Conservation (phyloP, 2,888 invertebrate genomes). For the Cephus nigrinus region DNA sequence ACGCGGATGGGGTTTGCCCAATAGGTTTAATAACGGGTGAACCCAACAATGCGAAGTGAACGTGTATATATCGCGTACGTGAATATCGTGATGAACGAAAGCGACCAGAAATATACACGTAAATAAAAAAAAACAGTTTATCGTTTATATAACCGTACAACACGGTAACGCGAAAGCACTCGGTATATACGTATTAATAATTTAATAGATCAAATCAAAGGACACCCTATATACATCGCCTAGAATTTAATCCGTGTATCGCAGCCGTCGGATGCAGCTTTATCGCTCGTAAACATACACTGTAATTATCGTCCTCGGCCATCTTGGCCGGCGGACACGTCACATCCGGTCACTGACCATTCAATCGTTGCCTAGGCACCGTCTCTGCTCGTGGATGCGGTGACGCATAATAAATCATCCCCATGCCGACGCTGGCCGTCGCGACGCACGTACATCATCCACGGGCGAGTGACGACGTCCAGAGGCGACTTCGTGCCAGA, state of each 20-base stretch:
- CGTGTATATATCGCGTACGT: no score
- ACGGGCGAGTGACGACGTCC: not conserved
- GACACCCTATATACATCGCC: not conserved
- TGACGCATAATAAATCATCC: constrained; percentile 36
- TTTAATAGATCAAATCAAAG: not conserved
- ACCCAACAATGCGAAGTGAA: not conserved
- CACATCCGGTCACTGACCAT: constrained; percentile 62
- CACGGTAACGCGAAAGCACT: not conserved
- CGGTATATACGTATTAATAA: not conserved
- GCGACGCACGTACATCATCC: not conserved
- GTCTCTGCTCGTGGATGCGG: constrained; percentile 22
- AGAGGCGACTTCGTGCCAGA: not conserved
- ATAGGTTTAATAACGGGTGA: not conserved
- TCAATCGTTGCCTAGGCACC: constrained; percentile 50
- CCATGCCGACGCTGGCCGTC: not conserved
- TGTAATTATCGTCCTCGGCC: constrained; percentile 53
- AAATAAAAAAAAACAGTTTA: not conserved
- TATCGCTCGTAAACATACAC: constrained; percentile 56
- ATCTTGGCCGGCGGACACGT: constrained; percentile 49
- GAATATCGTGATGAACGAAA: not conserved
- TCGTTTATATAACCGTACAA: not conserved
- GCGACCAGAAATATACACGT: not conserved
- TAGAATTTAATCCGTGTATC: not conserved
- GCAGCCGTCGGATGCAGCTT: constrained; percentile 29
- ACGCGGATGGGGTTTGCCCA: not conserved